Evolutionary conservation across 2,113 vertebrate genomes (phyloP).

Genomic region (Syrrhaptes paradoxus): DNA sequence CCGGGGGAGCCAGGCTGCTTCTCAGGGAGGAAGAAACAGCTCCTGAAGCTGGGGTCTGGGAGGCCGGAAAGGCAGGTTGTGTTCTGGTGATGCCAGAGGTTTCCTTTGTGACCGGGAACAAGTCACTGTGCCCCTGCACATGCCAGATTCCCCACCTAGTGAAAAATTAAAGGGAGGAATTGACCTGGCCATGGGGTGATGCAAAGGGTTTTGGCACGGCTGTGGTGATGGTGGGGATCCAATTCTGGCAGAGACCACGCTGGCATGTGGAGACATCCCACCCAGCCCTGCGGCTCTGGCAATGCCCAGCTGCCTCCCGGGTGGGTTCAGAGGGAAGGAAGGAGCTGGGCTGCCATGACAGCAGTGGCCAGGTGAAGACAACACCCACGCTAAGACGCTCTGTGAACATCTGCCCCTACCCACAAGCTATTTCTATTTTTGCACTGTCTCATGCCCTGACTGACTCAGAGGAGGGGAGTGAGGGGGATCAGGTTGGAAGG

Average conservation of each 20-base stretch:
- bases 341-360: rapidly evolving
- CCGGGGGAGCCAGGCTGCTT: neutral
- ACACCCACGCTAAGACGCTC: neutral
- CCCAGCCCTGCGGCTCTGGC: rapidly evolving
- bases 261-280: rapidly evolving
- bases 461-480: neutral
- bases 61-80: neutral
- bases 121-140: neutral
- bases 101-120: neutral
- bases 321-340: neutral
- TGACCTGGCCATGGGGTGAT: neutral
- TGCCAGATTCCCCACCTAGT: neutral
- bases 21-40: neutral
- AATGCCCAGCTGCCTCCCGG: neutral
- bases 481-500: neutral
- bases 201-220: rapidly evolving
- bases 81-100: neutral
- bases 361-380: neutral
- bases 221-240: too few species aligned
- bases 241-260: rapidly evolving
- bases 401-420: constrained; percentile 29
- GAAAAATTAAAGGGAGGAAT: neutral
- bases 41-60: neutral
- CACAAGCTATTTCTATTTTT: constrained; percentile 9
- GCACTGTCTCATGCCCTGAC: neutral